Conservation (phyloP, 2,113 vertebrate species). For the Ammodytes dubius region DNA sequence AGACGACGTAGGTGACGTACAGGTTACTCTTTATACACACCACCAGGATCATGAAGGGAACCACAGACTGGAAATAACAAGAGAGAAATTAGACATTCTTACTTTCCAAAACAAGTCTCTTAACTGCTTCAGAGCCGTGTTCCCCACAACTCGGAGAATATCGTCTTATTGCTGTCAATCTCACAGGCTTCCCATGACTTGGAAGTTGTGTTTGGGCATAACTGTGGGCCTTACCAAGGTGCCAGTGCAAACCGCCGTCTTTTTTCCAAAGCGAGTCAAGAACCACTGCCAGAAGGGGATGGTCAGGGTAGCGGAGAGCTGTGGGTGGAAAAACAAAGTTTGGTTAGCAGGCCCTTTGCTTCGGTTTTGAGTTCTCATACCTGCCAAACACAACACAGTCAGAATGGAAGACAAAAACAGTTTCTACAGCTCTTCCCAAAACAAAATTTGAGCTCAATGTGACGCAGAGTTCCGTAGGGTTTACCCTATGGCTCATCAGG, state of each 20-base stretch:
- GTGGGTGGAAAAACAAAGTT: neutral
- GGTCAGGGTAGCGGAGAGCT: slow-evolving; percentile 93
- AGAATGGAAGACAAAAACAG: slow-evolving; percentile 11
- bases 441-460: slow-evolving; percentile 41
- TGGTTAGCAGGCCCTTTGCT: slow-evolving; percentile 14
- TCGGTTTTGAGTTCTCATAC: neutral
- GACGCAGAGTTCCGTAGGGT: slow-evolving; percentile 3
- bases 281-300: slow-evolving; percentile 99
- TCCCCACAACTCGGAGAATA: neutral
- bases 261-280: slow-evolving; percentile 95
- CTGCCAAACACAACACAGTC: slow-evolving; percentile 45
- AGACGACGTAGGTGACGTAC: slow-evolving; percentile 89
- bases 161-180: slow-evolving; percentile 5
- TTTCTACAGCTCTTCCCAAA: slow-evolving; percentile 32
- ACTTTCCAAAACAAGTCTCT: neutral
- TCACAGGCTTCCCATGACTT: neutral
- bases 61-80: slow-evolving; percentile 85
- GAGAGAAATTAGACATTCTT: slow-evolving; percentile 13
- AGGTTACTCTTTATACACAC: slow-evolving; percentile 89
- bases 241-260: slow-evolving; percentile 91
- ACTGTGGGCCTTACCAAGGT: slow-evolving; percentile 87
- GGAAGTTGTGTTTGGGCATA: neutral
- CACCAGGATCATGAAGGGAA: slow-evolving; percentile 93
- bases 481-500: neutral
- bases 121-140: neutral